phyloP scores from a whole-genome alignment of 2,113 vertebrate genomes.

The Tenebrosternarchus preto region DNA sequence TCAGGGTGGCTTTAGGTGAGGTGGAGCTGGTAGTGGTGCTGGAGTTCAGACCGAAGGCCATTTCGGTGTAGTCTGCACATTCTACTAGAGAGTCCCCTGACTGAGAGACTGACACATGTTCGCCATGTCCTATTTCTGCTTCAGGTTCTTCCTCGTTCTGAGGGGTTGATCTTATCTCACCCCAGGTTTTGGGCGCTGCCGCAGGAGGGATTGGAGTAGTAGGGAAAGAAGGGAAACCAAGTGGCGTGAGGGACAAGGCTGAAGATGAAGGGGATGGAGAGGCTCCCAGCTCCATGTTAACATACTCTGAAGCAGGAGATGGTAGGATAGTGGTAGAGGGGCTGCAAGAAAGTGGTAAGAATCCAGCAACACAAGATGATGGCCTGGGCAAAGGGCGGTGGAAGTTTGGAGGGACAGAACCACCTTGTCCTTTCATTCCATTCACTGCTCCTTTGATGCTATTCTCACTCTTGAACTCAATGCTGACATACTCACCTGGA shows the following conservation, averaged over 20 bases:
- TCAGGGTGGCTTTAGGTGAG: conserved; percentile 66
- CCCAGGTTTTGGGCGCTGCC: conserved; percentile 59
- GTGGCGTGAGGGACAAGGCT: conserved; percentile 67
- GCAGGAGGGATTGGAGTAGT: conserved; percentile 68
- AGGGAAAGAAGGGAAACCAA: conserved; percentile 72
- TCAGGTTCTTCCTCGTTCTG: conserved; percentile 51
- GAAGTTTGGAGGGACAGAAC: conserved; percentile 59
- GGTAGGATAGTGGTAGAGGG: conserved; percentile 65
- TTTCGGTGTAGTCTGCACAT: conserved; percentile 78
- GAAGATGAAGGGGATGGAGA: conserved; percentile 74
- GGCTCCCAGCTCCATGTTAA: conserved; percentile 77
- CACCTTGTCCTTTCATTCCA: conserved; percentile 56
- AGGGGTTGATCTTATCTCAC: conserved; percentile 44
- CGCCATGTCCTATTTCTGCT: conserved; percentile 49
- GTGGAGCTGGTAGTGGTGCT: conserved; percentile 54
- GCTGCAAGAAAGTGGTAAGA: conserved; percentile 65
- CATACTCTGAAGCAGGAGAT: conserved; percentile 71
- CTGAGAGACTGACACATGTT: conserved; percentile 56
- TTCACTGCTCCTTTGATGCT: conserved; percentile 45
- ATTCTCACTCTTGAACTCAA: conserved; percentile 68
- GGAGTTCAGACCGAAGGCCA: conserved; percentile 73
- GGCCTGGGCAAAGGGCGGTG: conserved; percentile 64
- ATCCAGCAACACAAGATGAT: conserved; percentile 69
- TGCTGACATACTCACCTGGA: conserved; percentile 78
- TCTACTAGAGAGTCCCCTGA: conserved; percentile 64